These are phyloP conservation scores for Himalopsyche kuldschensis DNA, from an alignment of 2,888 invertebrate genomes.

Conservation along the genomic window DNA sequence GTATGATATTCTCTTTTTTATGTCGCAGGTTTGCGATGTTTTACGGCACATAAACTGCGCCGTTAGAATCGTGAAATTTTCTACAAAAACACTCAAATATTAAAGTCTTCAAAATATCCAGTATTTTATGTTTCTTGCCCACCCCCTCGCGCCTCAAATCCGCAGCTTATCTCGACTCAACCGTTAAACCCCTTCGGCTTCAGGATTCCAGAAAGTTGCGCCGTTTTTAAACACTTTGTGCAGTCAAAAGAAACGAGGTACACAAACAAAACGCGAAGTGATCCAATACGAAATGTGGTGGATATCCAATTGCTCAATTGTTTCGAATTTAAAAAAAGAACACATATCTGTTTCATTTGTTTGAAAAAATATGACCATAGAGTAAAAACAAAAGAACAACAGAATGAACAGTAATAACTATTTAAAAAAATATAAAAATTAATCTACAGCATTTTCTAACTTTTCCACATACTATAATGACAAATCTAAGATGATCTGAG, in stretches of 20 bases:
- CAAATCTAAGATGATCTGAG: too few relatives aligned
- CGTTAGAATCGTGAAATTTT: neutral
- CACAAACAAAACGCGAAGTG: neutral
- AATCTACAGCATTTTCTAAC: too few relatives aligned
- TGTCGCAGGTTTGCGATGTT: neutral
- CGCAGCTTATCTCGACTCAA: neutral
- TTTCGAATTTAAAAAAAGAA: too few relatives aligned
- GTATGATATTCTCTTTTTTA: neutral
- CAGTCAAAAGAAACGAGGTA: neutral
- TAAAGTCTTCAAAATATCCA: neutral
- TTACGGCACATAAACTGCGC: neutral
- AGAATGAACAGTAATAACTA: too few relatives aligned
- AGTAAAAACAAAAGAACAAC: too few relatives aligned
- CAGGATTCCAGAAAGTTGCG: neutral
- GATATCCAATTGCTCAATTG: too few relatives aligned
- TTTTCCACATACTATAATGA: too few relatives aligned
- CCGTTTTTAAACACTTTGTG: neutral
- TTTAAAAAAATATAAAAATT: too few relatives aligned
- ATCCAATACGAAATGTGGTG: too few relatives aligned
- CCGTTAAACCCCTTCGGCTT: neutral
- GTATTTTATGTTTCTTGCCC: neutral
- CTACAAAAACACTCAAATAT: neutral
- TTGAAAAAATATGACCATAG: too few relatives aligned
- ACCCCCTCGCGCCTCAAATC: neutral
- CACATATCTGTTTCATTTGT: too few relatives aligned